Base-by-base conservation (phyloP, 2,888 invertebrate species). In the Trichogramma evanescens region DNA sequence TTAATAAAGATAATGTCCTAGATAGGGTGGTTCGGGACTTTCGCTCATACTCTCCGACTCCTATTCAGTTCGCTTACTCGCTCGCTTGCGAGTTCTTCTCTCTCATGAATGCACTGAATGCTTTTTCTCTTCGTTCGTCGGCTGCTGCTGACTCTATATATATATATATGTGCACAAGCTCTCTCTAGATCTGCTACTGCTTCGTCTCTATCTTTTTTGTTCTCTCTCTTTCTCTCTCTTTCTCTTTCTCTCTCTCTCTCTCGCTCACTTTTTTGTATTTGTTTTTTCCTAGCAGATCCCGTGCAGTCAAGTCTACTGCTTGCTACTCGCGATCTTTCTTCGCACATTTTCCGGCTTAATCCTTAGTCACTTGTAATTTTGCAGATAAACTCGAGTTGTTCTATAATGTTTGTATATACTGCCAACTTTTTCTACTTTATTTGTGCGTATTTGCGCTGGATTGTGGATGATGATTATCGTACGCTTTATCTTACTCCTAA, bases 1-100 rank as follows among this genome's bases (percentile, higher is more conserved):
- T 76, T 76, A 76, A 76, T 76, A 76, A 75, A 75, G 75, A 75
- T 76, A 76, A 76, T 75, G 74, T 74, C 70, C 69, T 70, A 71
- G 73, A 73, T 74, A 71, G 75, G 71, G 71, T 68, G 68, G 67
- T 70, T 68, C 63, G 64, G 70, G 72, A 72, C 75, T 74, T 68
- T 66, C 69, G 70, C 74, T 72, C 68, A 67, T 66, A 67, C 71
- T 70, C 69, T 70, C 71, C 71, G 70, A 69, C 68, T 69, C 71
- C 71, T 69, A 68, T 61, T 58, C 59, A 59, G 49, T 54, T 51
- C 65, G 59, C 59, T 50, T 26, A 26, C 26, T 26, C 26, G 26
- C 26, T 26, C 26, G 26, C 52, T 51, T 60, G 46, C 68, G 70
- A 72, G 72, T 72, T 74, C 70, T 73, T 75, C 72, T 63, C 57